Evolutionary conservation across 2,113 vertebrate genomes (phyloP).

Genomic region (Calyptommatus sinebrachiatus): DNA sequence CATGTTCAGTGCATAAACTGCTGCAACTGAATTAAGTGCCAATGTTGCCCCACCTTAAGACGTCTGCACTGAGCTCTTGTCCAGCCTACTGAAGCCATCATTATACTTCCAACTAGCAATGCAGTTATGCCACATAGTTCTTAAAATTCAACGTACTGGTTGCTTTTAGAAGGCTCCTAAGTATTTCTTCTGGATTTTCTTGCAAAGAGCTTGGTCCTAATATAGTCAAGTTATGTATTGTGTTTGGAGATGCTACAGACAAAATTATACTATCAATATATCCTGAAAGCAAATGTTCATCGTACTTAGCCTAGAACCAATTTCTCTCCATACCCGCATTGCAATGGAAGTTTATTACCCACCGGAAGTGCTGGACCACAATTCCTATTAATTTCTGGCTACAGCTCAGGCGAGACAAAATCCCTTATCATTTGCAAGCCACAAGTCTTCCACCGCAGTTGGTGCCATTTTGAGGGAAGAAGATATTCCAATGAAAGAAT

Average conservation of each 20-base stretch:
- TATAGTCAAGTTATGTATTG: not conserved
- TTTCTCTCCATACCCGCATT: not conserved
- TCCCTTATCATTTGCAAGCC: too few species aligned
- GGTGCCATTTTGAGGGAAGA: too few species aligned
- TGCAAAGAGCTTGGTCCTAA: too few species aligned
- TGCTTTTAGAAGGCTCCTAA: not conserved
- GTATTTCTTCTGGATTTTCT: not conserved
- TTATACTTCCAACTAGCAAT: not conserved
- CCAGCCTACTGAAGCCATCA: not conserved
- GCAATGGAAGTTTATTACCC: too few species aligned
- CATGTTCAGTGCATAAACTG: conserved; percentile 6
- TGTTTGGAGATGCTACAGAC: not conserved
- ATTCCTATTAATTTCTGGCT: too few species aligned
- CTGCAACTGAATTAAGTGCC: conserved; percentile 25
- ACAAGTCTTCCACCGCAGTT: too few species aligned
- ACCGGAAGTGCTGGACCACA: too few species aligned
- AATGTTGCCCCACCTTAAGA: conserved; percentile 35
- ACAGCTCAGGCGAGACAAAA: too few species aligned
- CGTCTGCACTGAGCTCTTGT: not conserved
- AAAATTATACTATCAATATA: not conserved
- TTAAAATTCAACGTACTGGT: not conserved
- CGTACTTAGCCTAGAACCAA: not conserved
- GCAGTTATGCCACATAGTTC: too few species aligned
- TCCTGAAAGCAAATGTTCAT: not conserved
- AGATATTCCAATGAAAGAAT: not conserved